These are phyloP conservation scores for Trachops cirrhosus DNA, from an alignment of 2,797 vertebrate genomes.

Conservation along the genomic window DNA sequence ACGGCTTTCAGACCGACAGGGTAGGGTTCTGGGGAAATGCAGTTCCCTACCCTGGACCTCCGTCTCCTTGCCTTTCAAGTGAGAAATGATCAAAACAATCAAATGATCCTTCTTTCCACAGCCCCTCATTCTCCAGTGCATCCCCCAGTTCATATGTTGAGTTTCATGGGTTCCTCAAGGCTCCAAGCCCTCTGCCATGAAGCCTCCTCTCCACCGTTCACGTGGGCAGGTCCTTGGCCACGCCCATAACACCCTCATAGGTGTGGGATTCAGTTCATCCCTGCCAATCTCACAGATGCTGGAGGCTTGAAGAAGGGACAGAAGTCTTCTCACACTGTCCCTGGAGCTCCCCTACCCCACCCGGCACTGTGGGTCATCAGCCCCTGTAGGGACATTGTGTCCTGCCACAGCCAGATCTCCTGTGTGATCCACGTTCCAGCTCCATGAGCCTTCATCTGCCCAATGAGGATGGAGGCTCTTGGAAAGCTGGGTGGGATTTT, in stretches of 20 bases:
- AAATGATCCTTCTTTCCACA: background rate
- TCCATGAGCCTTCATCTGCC: fast-evolving
- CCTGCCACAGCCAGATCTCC: background rate
- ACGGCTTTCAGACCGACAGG: background rate
- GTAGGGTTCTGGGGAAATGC: background rate
- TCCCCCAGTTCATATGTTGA: background rate
- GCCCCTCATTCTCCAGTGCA: background rate
- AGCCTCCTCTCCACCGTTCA: background rate
- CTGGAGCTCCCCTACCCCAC: background rate
- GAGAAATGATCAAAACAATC: background rate
- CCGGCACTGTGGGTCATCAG: background rate
- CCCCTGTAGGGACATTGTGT: no score
- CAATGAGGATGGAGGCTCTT: background rate
- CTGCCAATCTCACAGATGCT: background rate
- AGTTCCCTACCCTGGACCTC: background rate
- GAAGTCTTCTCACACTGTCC: background rate
- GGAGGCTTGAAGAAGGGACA: background rate
- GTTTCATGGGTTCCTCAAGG: background rate
- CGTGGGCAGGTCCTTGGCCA: background rate
- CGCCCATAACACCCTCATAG: background rate
- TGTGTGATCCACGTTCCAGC: background rate
- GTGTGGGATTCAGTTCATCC: background rate
- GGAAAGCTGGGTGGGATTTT: background rate
- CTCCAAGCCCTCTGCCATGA: background rate
- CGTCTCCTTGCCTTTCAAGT: background rate